Evolutionary conservation across 2,113 vertebrate genomes (phyloP), one percentile per base, ranked within the genome.

Genomic region (Uria aalge): DNA sequence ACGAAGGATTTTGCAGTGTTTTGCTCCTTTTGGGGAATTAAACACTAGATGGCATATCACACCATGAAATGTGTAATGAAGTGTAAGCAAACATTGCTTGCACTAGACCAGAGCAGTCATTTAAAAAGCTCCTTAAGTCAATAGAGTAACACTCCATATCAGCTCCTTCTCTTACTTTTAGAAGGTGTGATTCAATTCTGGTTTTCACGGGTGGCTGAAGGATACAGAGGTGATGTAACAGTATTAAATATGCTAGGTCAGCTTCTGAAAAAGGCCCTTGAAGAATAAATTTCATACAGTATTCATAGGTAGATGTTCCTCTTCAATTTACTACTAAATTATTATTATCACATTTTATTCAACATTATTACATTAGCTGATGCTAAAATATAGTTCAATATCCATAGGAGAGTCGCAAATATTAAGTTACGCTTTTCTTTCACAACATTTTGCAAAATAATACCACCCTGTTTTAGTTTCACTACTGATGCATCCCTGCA

Each of bases 1-100:
- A 13, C 14, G 36, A 47, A 72, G 30, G n/a, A 40, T 41, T 90
- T 77, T 59, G 27, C 41, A 52, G 50, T 9, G 32, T 17, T 93
- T 38, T 71, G n/a, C 56, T 74, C 16, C 56, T 76, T 71, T 72
- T 6, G 76, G 36, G 36, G 40, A 52, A 34, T 57, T 27, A 27
- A 90, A 79, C 97, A 87, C 91, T 97, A 97, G 97, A 60, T 96
- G 97, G 95, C 96, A 73, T 4, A 62, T 24, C 66, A 92, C 66
- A 89, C 97, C 80, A 30, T 2, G 74, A 53, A 96, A 95, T 34
- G 43, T 26, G 19, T 14, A 41, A 34, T 7, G 36, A 77, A 48
- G 48, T 2, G 9, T 10, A 13, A 45, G 55, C 17, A 56, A 73
- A 75, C 1, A 8, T 3, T 38, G 22, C 75, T 45, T 55, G 55